phyloP scores from a whole-genome alignment of 2,797 vertebrate genomes.

The Megalops cyprinoides region DNA sequence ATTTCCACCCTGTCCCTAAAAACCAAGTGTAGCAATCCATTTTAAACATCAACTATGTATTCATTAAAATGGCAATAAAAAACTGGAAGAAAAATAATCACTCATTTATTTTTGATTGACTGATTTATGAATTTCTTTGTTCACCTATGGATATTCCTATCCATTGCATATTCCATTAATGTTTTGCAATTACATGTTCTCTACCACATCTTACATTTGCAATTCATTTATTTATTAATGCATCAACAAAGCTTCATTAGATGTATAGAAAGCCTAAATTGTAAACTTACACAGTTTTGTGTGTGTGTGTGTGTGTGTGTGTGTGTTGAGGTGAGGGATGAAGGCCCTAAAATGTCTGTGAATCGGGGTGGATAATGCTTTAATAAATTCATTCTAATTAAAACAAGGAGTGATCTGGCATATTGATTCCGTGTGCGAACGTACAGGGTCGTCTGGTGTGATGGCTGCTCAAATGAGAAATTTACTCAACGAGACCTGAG shows the following conservation, averaged over 20 bases:
- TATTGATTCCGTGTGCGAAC: constrained; percentile 57
- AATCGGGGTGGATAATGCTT: constrained; percentile 32
- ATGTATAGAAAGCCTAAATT: not conserved
- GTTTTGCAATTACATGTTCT: constrained; percentile 15
- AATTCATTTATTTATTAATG: constrained; percentile 28
- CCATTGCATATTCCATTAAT: constrained; percentile 28
- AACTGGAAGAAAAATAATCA: not conserved
- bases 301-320: not conserved
- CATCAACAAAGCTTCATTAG: constrained; percentile 10
- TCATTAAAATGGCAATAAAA: not conserved
- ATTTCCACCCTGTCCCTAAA: not conserved
- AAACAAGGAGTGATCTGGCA: constrained; percentile 61
- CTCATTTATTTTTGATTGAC: not conserved
- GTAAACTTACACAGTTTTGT: constrained; percentile 9
- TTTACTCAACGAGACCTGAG: constrained; percentile 91
- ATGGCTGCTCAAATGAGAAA: constrained; percentile 84
- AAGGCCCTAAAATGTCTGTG: too few relatives aligned
- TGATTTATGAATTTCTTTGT: constrained; percentile 13
- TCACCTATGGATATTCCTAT: not conserved
- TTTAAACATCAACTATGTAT: not conserved
- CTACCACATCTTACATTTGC: constrained; percentile 3
- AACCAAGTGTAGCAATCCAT: not conserved
- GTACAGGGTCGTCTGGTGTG: constrained; percentile 67
- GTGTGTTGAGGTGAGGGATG: not conserved
- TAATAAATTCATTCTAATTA: constrained; percentile 68